Percentiles rank a stretch among this genome's conserved stretches.
Evolutionary conservation across 2,888 invertebrate species (phyloP).

Genomic region (Creontiades dilutus): DNA sequence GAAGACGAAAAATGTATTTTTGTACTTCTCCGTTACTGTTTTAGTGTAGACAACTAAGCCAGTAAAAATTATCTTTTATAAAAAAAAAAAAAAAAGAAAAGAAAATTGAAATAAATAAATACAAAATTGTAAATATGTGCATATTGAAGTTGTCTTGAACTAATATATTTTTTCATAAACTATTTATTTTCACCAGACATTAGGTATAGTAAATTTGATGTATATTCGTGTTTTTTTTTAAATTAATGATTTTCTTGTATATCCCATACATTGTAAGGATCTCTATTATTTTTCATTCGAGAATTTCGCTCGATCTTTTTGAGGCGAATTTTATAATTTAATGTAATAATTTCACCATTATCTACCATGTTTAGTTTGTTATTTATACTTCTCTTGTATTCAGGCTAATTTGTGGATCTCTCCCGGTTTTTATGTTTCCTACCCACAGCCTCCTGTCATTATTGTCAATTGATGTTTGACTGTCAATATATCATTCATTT

Average conservation of each 20-base stretch:
- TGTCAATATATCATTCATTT: constrained; percentile 20
- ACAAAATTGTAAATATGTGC: background rate
- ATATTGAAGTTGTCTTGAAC: constrained; percentile 10
- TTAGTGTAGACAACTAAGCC: background rate
- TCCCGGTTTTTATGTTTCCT: background rate
- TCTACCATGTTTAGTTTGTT: background rate
- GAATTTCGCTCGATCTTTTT: too few relatives aligned
- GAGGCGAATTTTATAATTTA: too few relatives aligned
- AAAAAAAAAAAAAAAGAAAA: too few relatives aligned
- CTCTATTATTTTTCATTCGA: too few relatives aligned
- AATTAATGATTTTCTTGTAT: too few relatives aligned
- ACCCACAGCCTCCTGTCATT: background rate
- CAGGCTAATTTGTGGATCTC: background rate
- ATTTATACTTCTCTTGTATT: background rate
- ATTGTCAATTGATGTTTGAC: constrained; percentile 22
- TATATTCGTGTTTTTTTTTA: too few relatives aligned
- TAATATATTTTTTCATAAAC: constrained; percentile 34
- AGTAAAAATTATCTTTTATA: constrained; percentile 33
- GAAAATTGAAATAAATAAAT: too few relatives aligned
- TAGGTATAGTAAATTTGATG: background rate
- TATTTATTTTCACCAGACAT: constrained; percentile 32
- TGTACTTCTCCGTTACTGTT: constrained; percentile 35
- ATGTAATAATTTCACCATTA: background rate
- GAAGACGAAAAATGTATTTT: background rate
- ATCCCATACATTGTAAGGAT: too few relatives aligned